phyloP scores from a whole-genome alignment of 1,140 invertebrate species.

The Brachionus manjavacas region DNA sequence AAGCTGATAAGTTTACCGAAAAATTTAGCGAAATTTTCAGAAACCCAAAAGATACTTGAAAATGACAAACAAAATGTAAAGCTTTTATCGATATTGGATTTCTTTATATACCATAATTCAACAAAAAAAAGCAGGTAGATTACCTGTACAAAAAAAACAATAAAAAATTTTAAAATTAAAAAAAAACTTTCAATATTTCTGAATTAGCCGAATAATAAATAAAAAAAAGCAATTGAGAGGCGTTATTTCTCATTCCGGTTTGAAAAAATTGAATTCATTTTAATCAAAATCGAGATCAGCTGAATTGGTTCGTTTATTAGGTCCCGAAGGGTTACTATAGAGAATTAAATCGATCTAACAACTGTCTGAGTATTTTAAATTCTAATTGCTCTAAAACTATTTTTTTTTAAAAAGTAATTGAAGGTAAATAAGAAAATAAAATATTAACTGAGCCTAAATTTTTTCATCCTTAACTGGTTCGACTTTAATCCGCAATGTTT shows the following conservation, averaged over 20 bases:
- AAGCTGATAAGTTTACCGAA: background rate
- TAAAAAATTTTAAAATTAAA: background rate
- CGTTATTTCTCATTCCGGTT: constrained; percentile 1
- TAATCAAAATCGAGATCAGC: background rate
- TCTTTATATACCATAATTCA: background rate
- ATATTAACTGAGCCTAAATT: background rate
- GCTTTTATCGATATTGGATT: constrained; percentile 3
- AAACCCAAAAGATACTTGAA: background rate
- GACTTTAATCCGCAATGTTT: background rate
- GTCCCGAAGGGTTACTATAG: constrained; percentile 29
- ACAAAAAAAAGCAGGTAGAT: background rate
- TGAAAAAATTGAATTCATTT: background rate
- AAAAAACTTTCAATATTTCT: background rate
- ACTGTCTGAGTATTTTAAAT: background rate
- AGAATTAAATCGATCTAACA: background rate
- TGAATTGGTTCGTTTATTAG: background rate
- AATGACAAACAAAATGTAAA: background rate
- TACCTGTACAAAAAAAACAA: background rate
- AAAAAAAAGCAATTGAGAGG: background rate
- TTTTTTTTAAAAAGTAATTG: background rate
- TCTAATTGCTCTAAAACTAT: constrained; percentile 6
- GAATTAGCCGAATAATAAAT: background rate
- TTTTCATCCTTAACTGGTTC: background rate
- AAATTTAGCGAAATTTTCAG: background rate
- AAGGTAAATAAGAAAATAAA: background rate